A percentile compares a stretch with the other conserved stretches of the same genome.
Evolutionary conservation across 2,113 vertebrate species (phyloP).

Genomic region (Balaeniceps rex): DNA sequence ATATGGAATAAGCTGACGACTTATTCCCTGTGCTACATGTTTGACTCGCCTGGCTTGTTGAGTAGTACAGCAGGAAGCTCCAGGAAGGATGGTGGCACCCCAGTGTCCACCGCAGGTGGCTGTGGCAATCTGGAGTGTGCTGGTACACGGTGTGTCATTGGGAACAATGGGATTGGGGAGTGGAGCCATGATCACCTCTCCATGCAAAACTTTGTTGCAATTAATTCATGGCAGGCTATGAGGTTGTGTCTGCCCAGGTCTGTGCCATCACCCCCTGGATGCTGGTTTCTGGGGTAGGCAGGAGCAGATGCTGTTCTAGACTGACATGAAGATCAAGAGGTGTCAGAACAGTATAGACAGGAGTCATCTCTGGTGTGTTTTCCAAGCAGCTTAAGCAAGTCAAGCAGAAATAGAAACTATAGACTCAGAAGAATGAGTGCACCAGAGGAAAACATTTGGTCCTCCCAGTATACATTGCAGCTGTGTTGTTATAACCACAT

Average conservation of each 20-base stretch:
- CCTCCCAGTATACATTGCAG: background rate
- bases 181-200: background rate
- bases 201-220: background rate
- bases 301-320: background rate
- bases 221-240: background rate
- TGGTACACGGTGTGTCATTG: too few species aligned
- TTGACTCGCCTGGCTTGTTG: background rate
- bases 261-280: background rate
- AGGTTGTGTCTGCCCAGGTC: background rate
- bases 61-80: background rate
- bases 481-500: background rate
- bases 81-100: background rate
- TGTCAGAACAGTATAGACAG: background rate
- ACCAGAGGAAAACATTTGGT: background rate
- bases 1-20: background rate
- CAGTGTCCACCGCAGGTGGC: background rate
- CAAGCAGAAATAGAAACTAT: background rate
- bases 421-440: background rate
- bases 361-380: background rate
- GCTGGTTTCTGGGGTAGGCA: background rate
- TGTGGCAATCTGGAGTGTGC: background rate
- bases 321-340: background rate
- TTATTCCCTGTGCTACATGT: background rate
- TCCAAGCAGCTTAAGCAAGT: background rate
- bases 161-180: background rate